Conservation (phyloP, 2,888 invertebrate species). For the Globia sparganii region DNA sequence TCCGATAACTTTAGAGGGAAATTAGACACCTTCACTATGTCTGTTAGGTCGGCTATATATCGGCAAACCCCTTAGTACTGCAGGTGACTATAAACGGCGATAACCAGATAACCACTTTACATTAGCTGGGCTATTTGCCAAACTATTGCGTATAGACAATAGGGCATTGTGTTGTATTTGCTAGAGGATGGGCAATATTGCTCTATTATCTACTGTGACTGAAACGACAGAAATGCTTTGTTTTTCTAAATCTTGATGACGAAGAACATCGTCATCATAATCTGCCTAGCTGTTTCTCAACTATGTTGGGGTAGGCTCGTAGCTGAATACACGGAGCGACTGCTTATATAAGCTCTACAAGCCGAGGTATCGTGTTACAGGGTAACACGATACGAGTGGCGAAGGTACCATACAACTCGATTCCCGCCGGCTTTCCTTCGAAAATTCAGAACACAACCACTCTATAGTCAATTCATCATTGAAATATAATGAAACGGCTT, state of each 20-base stretch:
- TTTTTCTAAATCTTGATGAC: background rate
- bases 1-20: background rate
- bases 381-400: too few relatives aligned
- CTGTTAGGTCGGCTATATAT: background rate
- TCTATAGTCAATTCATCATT: too few relatives aligned
- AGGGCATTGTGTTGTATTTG: slow-evolving; percentile 24
- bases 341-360: too few relatives aligned
- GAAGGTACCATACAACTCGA: too few relatives aligned
- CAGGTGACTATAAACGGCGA: background rate
- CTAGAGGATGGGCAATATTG: slow-evolving; percentile 1
- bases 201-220: slow-evolving; percentile 11
- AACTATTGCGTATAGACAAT: slow-evolving; percentile 34
- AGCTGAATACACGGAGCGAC: background rate
- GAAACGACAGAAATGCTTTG: background rate
- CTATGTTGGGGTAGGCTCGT: background rate
- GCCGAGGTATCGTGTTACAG: too few relatives aligned
- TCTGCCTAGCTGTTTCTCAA: background rate
- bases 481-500: too few relatives aligned
- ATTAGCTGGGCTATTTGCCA: slow-evolving; percentile 39
- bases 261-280: background rate
- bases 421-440: too few relatives aligned
- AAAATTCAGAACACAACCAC: too few relatives aligned
- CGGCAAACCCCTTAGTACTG: background rate
- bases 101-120: slow-evolving; percentile 28
- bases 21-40: background rate